Base-by-base conservation (phyloP, 2,888 invertebrate genomes). In the Agapostemon virescens region DNA sequence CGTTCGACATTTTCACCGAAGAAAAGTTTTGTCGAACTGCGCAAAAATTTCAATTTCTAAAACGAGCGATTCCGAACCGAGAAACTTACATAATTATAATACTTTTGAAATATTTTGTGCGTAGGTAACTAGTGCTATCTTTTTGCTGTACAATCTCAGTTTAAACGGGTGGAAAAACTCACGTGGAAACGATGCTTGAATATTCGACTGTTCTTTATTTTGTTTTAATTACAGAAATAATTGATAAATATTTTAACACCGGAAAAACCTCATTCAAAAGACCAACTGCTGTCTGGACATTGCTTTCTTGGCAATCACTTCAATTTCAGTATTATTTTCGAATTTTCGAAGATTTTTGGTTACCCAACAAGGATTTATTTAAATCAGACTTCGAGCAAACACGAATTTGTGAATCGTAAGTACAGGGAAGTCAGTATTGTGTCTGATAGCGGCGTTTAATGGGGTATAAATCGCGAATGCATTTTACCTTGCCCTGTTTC, bases 401-500 rank as follows among this genome's bases (percentile, higher is more conserved):
- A 26, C 30, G 33, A 38, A 45, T 58, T 30, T 55, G 36, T 15
- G 1, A 30, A 15, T 70, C 2, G 40, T 15, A 11, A n/a, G 49
- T 11, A 49, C 1, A 7, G 11, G n/a, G 11, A n/a, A 11, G 5
- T 33, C 5, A 11, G 4, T 11, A n/a, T 3, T n/a, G n/a, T 9
- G n/a, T 33, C 33, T 33, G 3, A n/a, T 30, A 55, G 9, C 26
- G 73, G 64, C 74, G 76, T 63, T 84, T 63, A 73, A 36, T 17
- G n/a, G 15, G 52, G 55, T 58, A 67, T 63, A 63, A 71, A 79
- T 64, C 55, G 58, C 36, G 30, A 40, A 64, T 45, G 75, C 49
- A 64, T 71, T 70, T 86, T 87, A 91, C 91, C 90, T 91, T 91
- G 86, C 88, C 87, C 73, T 87, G 88, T 84, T 89, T 89, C 73